A percentile compares a stretch with the other conserved stretches of the same genome.
Evolutionary conservation across 2,797 vertebrate species (phyloP).

Genomic region (Aeoliscus strigatus): DNA sequence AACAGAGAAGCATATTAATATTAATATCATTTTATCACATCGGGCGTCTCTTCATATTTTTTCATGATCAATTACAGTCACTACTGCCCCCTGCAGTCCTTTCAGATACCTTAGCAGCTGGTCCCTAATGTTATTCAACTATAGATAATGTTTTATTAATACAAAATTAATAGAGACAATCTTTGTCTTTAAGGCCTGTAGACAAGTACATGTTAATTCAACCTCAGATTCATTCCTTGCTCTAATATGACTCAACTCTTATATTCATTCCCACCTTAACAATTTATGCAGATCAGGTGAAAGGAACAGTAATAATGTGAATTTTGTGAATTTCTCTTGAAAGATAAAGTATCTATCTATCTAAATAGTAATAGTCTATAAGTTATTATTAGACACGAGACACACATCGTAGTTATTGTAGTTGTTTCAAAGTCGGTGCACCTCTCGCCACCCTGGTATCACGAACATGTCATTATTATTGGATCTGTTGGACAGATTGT

Average conservation of each 20-base stretch:
- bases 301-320: too few relatives aligned
- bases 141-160: slow-evolving; percentile 8
- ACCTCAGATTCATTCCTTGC: slow-evolving; percentile 3
- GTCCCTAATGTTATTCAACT: slow-evolving; percentile 11
- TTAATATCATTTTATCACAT: slow-evolving; percentile 67
- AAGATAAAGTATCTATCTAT: too few relatives aligned
- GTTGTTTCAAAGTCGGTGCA: slow-evolving; percentile 15
- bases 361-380: too few relatives aligned
- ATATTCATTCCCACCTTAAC: too few relatives aligned
- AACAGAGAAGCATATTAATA: slow-evolving; percentile 69
- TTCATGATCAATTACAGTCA: slow-evolving; percentile 43
- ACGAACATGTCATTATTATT: slow-evolving; percentile 49
- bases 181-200: background rate
- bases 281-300: too few relatives aligned
- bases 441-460: slow-evolving; percentile 36
- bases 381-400: too few relatives aligned
- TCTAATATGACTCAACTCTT: too few relatives aligned
- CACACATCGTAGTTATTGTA: too few relatives aligned
- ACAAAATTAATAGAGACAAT: slow-evolving; percentile 5
- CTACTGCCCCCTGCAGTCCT: slow-evolving; percentile 66
- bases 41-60: slow-evolving; percentile 47
- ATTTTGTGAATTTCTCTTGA: too few relatives aligned
- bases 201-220: background rate
- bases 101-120: slow-evolving; percentile 13
- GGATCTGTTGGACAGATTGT: slow-evolving; percentile 51